These are phyloP conservation scores for Ascidia mentula DNA, from an alignment of 23 tunicate genomes.

Conservation along the genomic window DNA sequence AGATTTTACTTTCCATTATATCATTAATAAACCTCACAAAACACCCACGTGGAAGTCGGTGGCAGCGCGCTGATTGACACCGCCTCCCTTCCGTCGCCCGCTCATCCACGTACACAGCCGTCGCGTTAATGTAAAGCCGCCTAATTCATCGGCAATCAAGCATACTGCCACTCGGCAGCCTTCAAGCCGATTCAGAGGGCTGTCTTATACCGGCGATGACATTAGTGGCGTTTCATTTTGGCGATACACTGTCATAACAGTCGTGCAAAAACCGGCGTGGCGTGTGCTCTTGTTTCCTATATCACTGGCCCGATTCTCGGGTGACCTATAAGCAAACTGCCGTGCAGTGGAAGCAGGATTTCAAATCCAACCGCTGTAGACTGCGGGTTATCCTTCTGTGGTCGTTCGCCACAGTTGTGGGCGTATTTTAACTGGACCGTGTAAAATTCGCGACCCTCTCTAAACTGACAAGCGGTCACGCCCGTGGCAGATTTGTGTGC, in stretches of 20 bases:
- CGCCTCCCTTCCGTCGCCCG: not conserved
- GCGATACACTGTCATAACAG: not conserved
- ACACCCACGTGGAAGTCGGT: not conserved
- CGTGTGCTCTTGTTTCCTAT: too few species aligned
- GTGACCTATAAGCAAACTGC: too few species aligned
- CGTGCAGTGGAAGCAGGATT: too few species aligned
- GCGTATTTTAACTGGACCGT: slow-evolving; percentile 8
- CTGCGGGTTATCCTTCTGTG: too few species aligned
- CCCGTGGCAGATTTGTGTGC: not conserved
- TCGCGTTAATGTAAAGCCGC: slow-evolving; percentile 9
- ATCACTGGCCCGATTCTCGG: too few species aligned
- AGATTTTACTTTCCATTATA: too few species aligned
- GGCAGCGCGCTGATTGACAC: not conserved
- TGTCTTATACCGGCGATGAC: slow-evolving; percentile 8
- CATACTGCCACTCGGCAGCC: not conserved
- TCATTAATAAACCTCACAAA: too few species aligned
- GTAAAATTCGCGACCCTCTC: slow-evolving; percentile 5
- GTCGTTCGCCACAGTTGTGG: not conserved
- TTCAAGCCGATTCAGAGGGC: not conserved
- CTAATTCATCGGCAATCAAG: slow-evolving; percentile 1
- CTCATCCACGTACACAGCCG: not conserved
- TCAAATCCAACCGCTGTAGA: too few species aligned
- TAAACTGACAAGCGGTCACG: not conserved
- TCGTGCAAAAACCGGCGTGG: too few species aligned
- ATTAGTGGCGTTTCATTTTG: not conserved